phyloP scores from a whole-genome alignment of 1,140 invertebrate genomes.

The Teleopsis dalmanni region DNA sequence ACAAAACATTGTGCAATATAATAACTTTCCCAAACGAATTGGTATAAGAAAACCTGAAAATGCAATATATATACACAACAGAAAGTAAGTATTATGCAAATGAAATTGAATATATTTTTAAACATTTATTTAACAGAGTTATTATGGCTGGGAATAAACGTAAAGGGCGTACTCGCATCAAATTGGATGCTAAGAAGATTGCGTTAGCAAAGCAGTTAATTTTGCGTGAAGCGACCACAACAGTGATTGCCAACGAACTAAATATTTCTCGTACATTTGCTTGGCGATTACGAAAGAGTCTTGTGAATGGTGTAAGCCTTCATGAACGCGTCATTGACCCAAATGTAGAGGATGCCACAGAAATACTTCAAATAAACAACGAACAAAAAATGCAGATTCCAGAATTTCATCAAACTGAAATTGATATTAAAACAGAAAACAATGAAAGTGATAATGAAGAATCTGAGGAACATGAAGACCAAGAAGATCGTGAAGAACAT shows the following conservation, averaged over 20 bases:
- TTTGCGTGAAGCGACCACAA: constrained; percentile 37
- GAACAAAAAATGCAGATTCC: neutral
- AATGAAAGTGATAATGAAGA: constrained; percentile 4
- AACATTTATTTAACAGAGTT: constrained; percentile 15
- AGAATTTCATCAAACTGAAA: constrained; percentile 3
- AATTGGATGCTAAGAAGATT: constrained; percentile 40
- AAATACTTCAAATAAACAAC: constrained; percentile 10
- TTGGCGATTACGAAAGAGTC: constrained; percentile 39
- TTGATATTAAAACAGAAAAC: constrained; percentile 3
- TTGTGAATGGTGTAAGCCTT: constrained; percentile 37
- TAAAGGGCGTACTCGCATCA: constrained; percentile 41
- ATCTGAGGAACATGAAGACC: constrained; percentile 14
- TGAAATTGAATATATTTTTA: neutral
- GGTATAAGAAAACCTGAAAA: constrained; percentile 28
- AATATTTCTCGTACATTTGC: constrained; percentile 41
- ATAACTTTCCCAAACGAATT: constrained; percentile 38
- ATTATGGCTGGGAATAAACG: constrained; percentile 29
- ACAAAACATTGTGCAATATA: constrained; percentile 40
- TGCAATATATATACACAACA: constrained; percentile 31
- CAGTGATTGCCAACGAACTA: constrained; percentile 38
- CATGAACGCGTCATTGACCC: constrained; percentile 38
- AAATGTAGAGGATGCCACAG: constrained; percentile 20
- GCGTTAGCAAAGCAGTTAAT: constrained; percentile 39
- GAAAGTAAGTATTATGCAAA: constrained; percentile 24
- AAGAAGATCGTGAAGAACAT: constrained; percentile 4